Base-by-base conservation (phyloP, 2,113 vertebrate genomes). In the Nesogale talazaci region DNA sequence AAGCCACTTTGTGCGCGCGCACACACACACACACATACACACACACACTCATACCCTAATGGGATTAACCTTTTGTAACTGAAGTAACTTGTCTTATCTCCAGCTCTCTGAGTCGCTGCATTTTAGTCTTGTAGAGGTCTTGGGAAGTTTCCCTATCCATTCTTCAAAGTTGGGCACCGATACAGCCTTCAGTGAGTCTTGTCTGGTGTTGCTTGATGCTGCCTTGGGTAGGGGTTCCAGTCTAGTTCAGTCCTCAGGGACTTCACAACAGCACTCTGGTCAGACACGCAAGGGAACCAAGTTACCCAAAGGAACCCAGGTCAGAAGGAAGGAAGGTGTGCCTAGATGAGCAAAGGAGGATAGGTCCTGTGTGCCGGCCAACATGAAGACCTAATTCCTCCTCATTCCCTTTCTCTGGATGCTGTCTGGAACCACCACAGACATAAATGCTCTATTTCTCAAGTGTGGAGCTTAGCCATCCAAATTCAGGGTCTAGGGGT, bases 281-380 rank as follows among this genome's bases (percentile, higher is more conserved):
- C 7, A 36, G 78, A 56, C 52, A 46, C 76, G 15, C 46, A 52
- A 52, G 46, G 4, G 46, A 52, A 12, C 0, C 2, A 25, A 90
- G 0, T 16, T 11, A 61, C 16, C 3, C 65, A 70, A 52, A 40
- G 23, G 36, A 20, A 31, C 40, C 69, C 14, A 9, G 1, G 20
- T 31, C 86, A n/a, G 23, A 57, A 38, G 15, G 27, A 57, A 83
- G 69, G 61, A 59, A 52, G 0, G 1, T 20, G 42, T 27, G 80
- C 0, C 2, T 0, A 1, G 22, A 12, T 2, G 2, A 75, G 11
- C n/a, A 63, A 70, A 34, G 42, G 5, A 6, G 19, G 11, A n/a
- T 70, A 34, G 67, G 16, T 0, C 19, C 16, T 25, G 11, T 25
- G 10, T 69, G 34, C 9, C 31, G 82, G n/a, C 29, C 29, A 14